A percentile compares a stretch with the other conserved stretches of the same genome.
These are phyloP conservation scores for Phaonia tiefii DNA, from an alignment of 2,888 invertebrate genomes.

Conservation along the genomic window DNA sequence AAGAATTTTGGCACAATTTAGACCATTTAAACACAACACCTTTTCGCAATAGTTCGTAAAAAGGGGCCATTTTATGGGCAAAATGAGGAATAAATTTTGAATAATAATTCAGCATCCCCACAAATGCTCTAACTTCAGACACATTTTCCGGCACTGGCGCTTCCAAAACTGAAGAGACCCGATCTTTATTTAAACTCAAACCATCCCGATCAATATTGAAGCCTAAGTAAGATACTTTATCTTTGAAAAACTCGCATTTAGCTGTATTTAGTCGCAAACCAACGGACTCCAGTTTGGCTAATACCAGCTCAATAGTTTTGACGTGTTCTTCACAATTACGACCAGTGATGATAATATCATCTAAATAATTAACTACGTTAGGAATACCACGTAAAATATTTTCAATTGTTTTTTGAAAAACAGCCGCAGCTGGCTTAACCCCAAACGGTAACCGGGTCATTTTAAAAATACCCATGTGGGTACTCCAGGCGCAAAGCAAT, in stretches of 20 bases:
- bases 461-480: conserved; percentile 25
- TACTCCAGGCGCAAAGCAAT: conserved; percentile 8
- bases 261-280: too few relatives aligned
- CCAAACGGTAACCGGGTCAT: conserved; percentile 13
- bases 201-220: too few relatives aligned
- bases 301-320: background rate
- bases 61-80: too few relatives aligned
- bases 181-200: too few relatives aligned
- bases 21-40: conserved; percentile 11
- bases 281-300: too few relatives aligned
- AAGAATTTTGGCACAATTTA: too few relatives aligned
- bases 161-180: background rate
- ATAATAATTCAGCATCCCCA: conserved; percentile 24
- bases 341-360: conserved; percentile 30
- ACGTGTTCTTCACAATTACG: conserved; percentile 12
- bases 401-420: conserved; percentile 36
- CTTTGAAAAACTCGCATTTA: too few relatives aligned
- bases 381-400: conserved; percentile 18
- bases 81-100: too few relatives aligned
- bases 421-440: conserved; percentile 15
- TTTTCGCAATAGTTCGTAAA: background rate
- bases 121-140: conserved; percentile 20
- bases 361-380: conserved; percentile 12
- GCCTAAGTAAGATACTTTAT: too few relatives aligned
- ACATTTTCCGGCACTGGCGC: conserved; percentile 33